phyloP scores from a whole-genome alignment of 2,113 vertebrate species.

The Microcebus jonahi region DNA sequence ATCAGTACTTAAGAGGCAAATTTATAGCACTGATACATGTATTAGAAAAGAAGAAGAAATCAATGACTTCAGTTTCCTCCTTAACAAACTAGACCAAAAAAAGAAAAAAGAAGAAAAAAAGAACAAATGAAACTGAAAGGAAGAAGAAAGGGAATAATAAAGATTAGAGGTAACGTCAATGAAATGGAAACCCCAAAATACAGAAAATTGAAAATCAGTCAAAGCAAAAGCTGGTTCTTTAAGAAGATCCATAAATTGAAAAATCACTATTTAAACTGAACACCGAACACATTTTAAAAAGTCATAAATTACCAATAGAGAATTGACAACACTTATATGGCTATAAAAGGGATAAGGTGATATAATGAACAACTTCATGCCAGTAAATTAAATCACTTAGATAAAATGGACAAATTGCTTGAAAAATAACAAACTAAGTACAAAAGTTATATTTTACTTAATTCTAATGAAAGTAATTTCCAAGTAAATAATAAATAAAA shows the following conservation, averaged over 20 bases:
- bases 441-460: too few species aligned
- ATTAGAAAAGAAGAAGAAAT: neutral
- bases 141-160: neutral
- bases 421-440: neutral
- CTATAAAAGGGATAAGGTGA: neutral
- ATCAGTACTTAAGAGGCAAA: neutral
- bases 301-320: neutral
- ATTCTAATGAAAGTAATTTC: too few species aligned
- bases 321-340: neutral
- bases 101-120: neutral
- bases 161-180: neutral
- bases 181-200: neutral
- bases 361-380: neutral
- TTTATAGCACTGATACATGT: neutral
- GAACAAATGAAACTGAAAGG: neutral
- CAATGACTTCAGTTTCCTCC: neutral
- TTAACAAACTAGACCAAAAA: neutral
- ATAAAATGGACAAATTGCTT: neutral
- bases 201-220: neutral
- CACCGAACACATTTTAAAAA: neutral
- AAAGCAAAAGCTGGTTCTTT: neutral
- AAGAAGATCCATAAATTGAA: neutral
- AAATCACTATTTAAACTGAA: neutral
- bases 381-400: neutral
- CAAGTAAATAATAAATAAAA: too few species aligned